Base-by-base conservation (phyloP, 2,888 invertebrate species). In the Coenonympha arcania region DNA sequence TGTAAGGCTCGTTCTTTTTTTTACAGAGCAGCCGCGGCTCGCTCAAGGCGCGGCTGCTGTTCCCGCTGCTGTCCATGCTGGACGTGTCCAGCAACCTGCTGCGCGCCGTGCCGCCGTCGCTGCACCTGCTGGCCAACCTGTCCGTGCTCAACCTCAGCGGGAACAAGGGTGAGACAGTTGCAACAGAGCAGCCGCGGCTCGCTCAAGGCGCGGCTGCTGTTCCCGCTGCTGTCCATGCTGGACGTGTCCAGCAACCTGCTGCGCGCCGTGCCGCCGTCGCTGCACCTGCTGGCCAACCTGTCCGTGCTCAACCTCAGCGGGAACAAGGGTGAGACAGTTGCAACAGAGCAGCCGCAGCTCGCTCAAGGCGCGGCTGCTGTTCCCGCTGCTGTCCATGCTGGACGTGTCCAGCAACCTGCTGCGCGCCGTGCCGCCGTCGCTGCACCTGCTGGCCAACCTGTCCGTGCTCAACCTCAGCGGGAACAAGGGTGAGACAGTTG, bases 121-220 rank as follows among this genome's bases (percentile, higher is more conserved):
- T 99, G 46, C 93, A 95, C 62, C 94, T 96, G 69, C 88, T 98
- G 3, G 89, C 88, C 52, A 94, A 95, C 73, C 87, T 99, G 2
- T 95, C 97, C n/a, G 97, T 98, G 30, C 88, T 99, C 30, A 98
- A 98, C 73, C 90, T 99, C 40, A 95, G 95, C 67, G 93, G 94
- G 36, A 97, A 96, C 69, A 81, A 87, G 61, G 91, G 91, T 90
- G 63, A 53, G 56, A n/a, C n/a, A n/a, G n/a, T n/a, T n/a, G n/a
- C n/a, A n/a, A 33, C 54, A 54, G 56, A 56, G 42, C 30, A 39
- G 43, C 19, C 49, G 50, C 26, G 55, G 49, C 1, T 56, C 56
- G 0, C 86, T 89, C 22, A 91, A 91, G 66, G 88, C 90, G 0
- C 89, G 92, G 34, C 88, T 98, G 2, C 89, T 98, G 68, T 98